Percentiles rank a stretch among this genome's conserved stretches.
Conservation (phyloP, 2,113 vertebrate species). For the Atlantisia rogersi region DNA sequence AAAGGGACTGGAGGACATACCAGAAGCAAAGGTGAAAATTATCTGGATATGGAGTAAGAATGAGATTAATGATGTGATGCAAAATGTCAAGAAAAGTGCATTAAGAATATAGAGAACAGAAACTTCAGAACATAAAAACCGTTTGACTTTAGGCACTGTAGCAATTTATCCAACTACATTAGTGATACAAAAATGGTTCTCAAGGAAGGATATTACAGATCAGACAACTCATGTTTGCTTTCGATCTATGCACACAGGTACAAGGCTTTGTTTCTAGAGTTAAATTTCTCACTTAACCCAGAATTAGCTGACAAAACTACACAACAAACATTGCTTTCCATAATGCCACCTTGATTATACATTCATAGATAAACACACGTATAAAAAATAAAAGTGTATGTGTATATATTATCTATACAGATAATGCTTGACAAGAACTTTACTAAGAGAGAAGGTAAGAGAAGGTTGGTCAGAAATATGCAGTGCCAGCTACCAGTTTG, state of each 20-base stretch:
- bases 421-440: not conserved
- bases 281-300: not conserved
- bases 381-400: not conserved
- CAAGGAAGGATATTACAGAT: not conserved
- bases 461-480: not conserved
- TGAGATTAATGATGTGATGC: not conserved
- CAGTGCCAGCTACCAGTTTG: not conserved
- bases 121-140: not conserved
- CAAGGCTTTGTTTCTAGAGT: not conserved
- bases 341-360: not conserved
- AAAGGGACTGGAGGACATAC: not conserved
- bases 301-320: not conserved
- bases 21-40: not conserved
- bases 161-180: not conserved
- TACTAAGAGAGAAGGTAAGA: not conserved
- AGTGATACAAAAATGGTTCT: not conserved
- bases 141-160: not conserved
- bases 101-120: not conserved
- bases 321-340: not conserved
- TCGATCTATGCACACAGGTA: not conserved
- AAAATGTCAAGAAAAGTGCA: not conserved
- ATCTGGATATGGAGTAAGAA: not conserved
- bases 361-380: not conserved
- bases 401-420: not conserved
- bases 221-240: not conserved